phyloP scores from a whole-genome alignment of 1,140 invertebrate genomes.

The Heterodera carotae region DNA sequence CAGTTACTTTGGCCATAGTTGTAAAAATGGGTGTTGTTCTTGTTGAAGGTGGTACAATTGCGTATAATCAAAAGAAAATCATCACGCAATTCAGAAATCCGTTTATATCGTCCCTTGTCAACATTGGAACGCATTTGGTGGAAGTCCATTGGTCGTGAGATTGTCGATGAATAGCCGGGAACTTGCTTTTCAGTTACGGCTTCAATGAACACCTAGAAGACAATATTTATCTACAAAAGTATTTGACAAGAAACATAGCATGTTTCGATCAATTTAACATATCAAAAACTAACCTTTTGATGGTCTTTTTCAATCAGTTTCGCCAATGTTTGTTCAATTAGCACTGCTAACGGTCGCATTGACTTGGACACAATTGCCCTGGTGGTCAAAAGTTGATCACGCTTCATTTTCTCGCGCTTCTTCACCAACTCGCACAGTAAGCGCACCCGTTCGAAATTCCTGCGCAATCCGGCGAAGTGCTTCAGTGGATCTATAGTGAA shows the following conservation, averaged over 20 bases:
- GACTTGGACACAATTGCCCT: slow-evolving; percentile 38
- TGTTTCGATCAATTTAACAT: too few relatives aligned
- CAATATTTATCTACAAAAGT: neutral
- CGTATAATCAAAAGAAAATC: slow-evolving; percentile 49
- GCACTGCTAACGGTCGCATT: slow-evolving; percentile 37
- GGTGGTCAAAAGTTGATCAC: slow-evolving; percentile 40
- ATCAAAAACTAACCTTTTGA: slow-evolving; percentile 36
- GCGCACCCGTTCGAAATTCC: slow-evolving; percentile 44
- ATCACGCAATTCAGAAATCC: slow-evolving; percentile 34
- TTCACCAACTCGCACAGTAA: slow-evolving; percentile 46
- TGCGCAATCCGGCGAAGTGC: slow-evolving; percentile 21
- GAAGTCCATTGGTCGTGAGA: slow-evolving; percentile 47
- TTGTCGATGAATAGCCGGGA: slow-evolving; percentile 42
- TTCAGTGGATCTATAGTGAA: neutral
- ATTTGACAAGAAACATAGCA: too few relatives aligned
- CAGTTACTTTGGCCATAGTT: slow-evolving; percentile 41
- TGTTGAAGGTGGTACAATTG: slow-evolving; percentile 48
- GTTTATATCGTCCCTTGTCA: slow-evolving; percentile 41
- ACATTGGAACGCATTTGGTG: slow-evolving; percentile 31
- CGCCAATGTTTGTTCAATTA: slow-evolving; percentile 40
- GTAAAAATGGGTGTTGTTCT: slow-evolving; percentile 34
- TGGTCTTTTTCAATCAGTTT: slow-evolving; percentile 50
- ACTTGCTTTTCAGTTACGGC: slow-evolving; percentile 49
- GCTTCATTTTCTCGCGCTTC: slow-evolving; percentile 53
- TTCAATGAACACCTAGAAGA: slow-evolving; percentile 43